Evolutionary conservation across 2,888 invertebrate genomes (phyloP), one percentile per base, ranked within the genome.

Genomic region (Microplitis manilae): DNA sequence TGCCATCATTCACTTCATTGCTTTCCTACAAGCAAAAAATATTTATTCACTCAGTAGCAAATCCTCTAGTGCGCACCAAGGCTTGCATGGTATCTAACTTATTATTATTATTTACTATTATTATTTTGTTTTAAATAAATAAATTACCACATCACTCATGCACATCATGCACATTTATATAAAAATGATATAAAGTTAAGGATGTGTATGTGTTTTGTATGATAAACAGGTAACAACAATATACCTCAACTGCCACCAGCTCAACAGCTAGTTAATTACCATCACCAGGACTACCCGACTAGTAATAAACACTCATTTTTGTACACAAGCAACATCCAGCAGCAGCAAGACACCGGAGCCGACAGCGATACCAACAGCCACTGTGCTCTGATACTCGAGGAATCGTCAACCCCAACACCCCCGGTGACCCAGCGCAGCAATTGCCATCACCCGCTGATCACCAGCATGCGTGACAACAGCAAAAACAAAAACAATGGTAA

Each of bases 401-500:
- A 92, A 69, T 91, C 50, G 4, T 50, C 91, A 59, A 89, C 89
- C 67, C 88, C 89, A 4, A 85, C 87, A 76, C 85, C 85, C 73
- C 84, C 84, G 75, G 81, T 87, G 82, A 82, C 87, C 86, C 77
- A 87, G 85, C 30, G 30, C 30, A 50, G 50, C 9, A 50, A 50
- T 13, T 50, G 50, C 9, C 50, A 50, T 50, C 50, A 50, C 13
- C 85, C 85, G 75, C 84, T 84, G 75, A 81, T 87, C 82, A 82
- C 87, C 86, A 77, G 87, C 85, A 83, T 86, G 83, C 84, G 89
- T 75, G 80, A 80, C 68, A 85, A 85, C 68, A 84, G 84, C 30
- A 89, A 90, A 59, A 93, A 93, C 80, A 94, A 93, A 88, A 93
- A 93, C 79, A 94, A 94, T 90, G 94, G 94, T 73, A 95, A 95